Conservation (phyloP, 2,113 vertebrate genomes). For the Phycodurus eques region DNA sequence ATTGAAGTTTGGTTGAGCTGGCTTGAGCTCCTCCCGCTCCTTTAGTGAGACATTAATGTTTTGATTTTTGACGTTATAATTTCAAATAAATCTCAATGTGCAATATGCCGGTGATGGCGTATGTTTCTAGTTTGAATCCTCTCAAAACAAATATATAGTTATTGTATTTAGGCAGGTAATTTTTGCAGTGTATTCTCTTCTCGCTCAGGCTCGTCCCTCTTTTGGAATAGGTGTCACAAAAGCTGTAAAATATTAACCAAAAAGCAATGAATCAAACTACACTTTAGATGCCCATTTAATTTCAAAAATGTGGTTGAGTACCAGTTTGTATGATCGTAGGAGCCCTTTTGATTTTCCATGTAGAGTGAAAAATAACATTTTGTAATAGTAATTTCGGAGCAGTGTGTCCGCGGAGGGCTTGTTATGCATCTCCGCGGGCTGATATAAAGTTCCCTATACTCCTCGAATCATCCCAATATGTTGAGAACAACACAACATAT, state of each 20-base stretch:
- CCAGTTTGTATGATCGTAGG: background rate
- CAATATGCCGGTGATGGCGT: too few relatives aligned
- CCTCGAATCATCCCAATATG: constrained; percentile 53
- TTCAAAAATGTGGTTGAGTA: background rate
- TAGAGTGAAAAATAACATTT: constrained; percentile 23
- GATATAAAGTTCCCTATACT: constrained; percentile 48
- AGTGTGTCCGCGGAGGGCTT: constrained; percentile 16
- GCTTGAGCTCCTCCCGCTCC: too few relatives aligned
- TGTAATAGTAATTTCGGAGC: constrained; percentile 30
- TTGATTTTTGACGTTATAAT: too few relatives aligned
- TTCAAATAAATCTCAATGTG: too few relatives aligned
- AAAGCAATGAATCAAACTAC: background rate
- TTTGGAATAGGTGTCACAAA: background rate
- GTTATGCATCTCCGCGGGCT: constrained; percentile 47
- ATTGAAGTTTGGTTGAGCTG: too few relatives aligned
- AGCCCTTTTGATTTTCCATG: constrained; percentile 18
- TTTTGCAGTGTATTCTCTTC: background rate
- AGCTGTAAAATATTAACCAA: background rate
- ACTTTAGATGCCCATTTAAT: background rate
- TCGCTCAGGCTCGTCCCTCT: background rate
- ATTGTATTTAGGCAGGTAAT: too few relatives aligned
- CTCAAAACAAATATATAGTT: too few relatives aligned
- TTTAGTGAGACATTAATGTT: too few relatives aligned
- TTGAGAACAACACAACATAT: constrained; percentile 59
- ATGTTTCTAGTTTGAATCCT: too few relatives aligned